A percentile compares a stretch with the other conserved stretches of the same genome.
phyloP scores from a whole-genome alignment of 2,888 invertebrate species.

The Merodon equestris region DNA sequence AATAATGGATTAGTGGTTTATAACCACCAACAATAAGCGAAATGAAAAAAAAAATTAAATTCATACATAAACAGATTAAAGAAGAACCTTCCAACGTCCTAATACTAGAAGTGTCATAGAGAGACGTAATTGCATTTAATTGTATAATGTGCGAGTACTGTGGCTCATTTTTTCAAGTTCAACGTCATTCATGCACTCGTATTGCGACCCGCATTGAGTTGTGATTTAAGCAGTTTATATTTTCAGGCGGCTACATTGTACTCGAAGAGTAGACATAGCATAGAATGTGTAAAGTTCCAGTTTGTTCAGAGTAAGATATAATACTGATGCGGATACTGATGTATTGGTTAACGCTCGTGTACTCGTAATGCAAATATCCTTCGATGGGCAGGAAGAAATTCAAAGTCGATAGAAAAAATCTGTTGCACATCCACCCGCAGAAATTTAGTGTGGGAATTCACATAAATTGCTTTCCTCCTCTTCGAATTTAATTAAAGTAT shows the following conservation, averaged over 20 bases:
- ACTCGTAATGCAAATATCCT: slow-evolving; percentile 52
- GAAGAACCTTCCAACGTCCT: slow-evolving; percentile 4
- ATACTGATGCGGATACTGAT: too few species aligned
- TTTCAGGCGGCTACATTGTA: slow-evolving; percentile 19
- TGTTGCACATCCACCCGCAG: slow-evolving; percentile 64
- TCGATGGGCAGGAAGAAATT: slow-evolving; percentile 37
- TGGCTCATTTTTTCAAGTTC: slow-evolving; percentile 57
- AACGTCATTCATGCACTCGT: slow-evolving; percentile 57
- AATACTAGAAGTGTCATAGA: slow-evolving; percentile 2
- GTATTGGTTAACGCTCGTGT: too few species aligned
- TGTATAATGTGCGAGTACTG: background rate
- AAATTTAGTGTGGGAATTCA: slow-evolving; percentile 60
- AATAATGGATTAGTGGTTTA: slow-evolving; percentile 46
- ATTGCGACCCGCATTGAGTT: slow-evolving; percentile 55
- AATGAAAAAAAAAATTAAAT: background rate
- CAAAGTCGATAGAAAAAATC: slow-evolving; percentile 53
- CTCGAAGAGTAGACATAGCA: slow-evolving; percentile 28
- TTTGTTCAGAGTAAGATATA: background rate
- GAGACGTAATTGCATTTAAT: slow-evolving; percentile 16
- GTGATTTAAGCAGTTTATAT: slow-evolving; percentile 48
- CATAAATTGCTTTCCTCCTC: slow-evolving; percentile 48
- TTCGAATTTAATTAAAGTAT: slow-evolving; percentile 45
- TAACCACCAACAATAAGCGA: background rate
- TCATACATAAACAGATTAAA: slow-evolving; percentile 10
- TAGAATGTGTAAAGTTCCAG: slow-evolving; percentile 14